Evolutionary conservation across 2,888 invertebrate species (phyloP), one percentile per base, ranked within the genome.

Genomic region (Scaptomyza parva): DNA sequence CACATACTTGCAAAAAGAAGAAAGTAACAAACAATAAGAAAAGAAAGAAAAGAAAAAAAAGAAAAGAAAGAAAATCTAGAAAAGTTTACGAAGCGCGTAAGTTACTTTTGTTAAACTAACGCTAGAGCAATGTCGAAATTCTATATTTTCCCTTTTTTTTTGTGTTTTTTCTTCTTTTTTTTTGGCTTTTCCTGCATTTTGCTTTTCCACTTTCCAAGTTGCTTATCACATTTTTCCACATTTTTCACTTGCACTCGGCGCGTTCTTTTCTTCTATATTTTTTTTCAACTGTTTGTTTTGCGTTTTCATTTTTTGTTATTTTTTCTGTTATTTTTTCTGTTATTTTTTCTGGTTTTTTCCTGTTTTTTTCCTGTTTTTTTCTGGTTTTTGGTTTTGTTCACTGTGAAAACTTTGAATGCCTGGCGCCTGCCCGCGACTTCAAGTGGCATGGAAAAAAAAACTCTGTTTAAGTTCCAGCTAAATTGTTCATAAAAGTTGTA

Each of bases 41-140:
- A n/a, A n/a, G 26, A 28, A 28, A 9, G 11, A 91, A 72, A 24
- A 24, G 24, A 24, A 24, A 24, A 28, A 28, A 28, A 12, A 1
- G 6, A 1, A 12, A 12, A 35, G 7, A 11, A 30, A 88, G 2
- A 12, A 88, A 79, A 80, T 88, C 89, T 62, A 86, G 90, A 41
- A 88, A 89, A 74, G 87, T 91, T 68, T 87, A 76, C 76, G 91
- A 91, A 75, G 84, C 90, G 81, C 91, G 91, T 91, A 87, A 91
- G 89, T 90, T 41, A 40, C 48, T 48, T 59, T 61, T 30, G 50
- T 62, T 28, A 14, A 39, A 26, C 33, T 2, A 45, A 39, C 17
- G 11, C 17, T 39, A n/a, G 48, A 35, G 33, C n/a, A n/a, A n/a
- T 48, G 48, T 50, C 35, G 14, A 48, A 48, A 50, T 50, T 62